phyloP scores from a whole-genome alignment of 2,113 vertebrate species.

The Sinocyclocheilus grahami region DNA sequence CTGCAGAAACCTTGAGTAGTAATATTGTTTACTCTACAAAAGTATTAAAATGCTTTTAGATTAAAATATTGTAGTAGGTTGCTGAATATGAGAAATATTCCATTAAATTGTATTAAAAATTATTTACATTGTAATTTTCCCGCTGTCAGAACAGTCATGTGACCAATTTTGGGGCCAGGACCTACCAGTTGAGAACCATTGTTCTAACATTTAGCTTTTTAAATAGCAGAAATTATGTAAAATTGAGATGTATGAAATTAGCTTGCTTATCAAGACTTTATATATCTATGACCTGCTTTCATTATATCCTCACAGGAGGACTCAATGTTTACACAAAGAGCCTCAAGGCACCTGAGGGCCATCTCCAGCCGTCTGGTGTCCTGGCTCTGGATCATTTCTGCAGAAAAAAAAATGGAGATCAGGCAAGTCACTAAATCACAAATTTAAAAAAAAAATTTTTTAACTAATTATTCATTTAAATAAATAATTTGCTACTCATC shows the following conservation, averaged over 20 bases:
- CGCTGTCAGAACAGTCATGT: background rate
- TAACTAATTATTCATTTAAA: background rate
- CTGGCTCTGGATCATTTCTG: conserved; percentile 75
- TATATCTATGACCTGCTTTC: conserved; percentile 69
- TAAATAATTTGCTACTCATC: background rate
- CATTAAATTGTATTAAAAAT: background rate
- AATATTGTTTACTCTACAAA: background rate
- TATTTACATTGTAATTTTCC: background rate
- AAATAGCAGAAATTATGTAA: background rate
- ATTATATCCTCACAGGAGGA: conserved; percentile 74
- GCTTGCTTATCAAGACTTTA: background rate
- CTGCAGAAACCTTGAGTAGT: background rate
- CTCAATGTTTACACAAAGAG: conserved; percentile 72
- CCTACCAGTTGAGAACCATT: background rate
- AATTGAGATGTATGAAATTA: background rate
- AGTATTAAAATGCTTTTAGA: background rate
- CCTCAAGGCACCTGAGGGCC: conserved; percentile 76
- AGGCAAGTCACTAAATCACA: no score
- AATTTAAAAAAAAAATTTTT: background rate
- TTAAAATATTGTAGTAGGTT: background rate
- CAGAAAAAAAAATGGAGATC: conserved; percentile 6
- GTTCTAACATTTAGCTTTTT: background rate
- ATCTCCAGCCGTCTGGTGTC: conserved; percentile 69
- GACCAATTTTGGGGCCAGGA: background rate
- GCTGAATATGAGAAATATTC: background rate